A percentile compares a stretch with the other conserved stretches of the same genome.
phyloP scores from a whole-genome alignment of 2,888 invertebrate species.

The Petrolisthes manimaculis region DNA sequence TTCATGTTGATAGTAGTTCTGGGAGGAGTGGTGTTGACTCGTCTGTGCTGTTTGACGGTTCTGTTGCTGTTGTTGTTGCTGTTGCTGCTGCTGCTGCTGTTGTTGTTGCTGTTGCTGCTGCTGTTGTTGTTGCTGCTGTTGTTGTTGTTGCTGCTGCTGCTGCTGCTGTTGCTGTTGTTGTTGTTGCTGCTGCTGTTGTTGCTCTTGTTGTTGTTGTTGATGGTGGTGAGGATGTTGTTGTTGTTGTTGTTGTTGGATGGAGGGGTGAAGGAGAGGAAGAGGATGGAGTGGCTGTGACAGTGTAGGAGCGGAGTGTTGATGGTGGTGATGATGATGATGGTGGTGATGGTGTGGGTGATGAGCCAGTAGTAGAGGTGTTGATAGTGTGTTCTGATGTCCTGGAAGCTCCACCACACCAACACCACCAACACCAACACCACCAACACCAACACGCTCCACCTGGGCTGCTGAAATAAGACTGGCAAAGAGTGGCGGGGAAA shows the following conservation, averaged over 20 bases:
- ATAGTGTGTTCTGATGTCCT: constrained; percentile 46
- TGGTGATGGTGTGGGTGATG: constrained; percentile 45
- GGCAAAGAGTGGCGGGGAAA: constrained; percentile 24
- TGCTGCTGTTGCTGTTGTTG: constrained; percentile 42
- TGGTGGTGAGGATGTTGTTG: constrained; percentile 31
- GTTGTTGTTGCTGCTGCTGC: constrained; percentile 28
- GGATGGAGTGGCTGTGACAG: constrained; percentile 21
- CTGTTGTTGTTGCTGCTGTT: constrained; percentile 41
- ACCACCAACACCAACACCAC: neutral
- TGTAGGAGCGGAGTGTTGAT: constrained; percentile 29
- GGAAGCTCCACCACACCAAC: constrained; percentile 29
- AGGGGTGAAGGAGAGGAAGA: constrained; percentile 16
- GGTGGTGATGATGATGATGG: constrained; percentile 38
- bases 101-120: constrained; percentile 33
- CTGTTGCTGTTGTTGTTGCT: constrained; percentile 30
- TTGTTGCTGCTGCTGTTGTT: constrained; percentile 20
- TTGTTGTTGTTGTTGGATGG: constrained; percentile 17
- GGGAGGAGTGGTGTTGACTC: constrained; percentile 30
- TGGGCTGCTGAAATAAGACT: constrained; percentile 21
- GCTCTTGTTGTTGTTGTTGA: constrained; percentile 38
- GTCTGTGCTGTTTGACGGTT: constrained; percentile 15
- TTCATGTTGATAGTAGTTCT: constrained; percentile 49
- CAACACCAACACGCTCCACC: constrained; percentile 27
- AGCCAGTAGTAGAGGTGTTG: constrained; percentile 35
- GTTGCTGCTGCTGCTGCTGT: constrained; percentile 25